These are phyloP conservation scores for Drosophila falleni DNA, from an alignment of 2,888 invertebrate genomes.

Conservation along the genomic window DNA sequence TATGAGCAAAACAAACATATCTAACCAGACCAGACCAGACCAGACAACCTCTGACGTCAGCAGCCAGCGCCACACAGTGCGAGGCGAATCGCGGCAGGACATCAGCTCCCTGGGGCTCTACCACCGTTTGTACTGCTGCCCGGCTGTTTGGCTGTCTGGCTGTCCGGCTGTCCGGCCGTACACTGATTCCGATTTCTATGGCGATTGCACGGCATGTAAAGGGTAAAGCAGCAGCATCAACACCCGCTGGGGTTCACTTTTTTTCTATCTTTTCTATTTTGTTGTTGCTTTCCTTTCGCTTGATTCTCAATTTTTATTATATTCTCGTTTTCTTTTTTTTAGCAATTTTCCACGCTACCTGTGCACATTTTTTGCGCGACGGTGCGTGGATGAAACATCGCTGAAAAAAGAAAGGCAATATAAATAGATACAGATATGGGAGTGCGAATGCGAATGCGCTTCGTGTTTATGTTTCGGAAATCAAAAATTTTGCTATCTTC, in stretches of 20 bases:
- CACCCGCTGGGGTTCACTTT: constrained; percentile 57
- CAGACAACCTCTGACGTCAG: constrained; percentile 55
- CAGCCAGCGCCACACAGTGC: constrained; percentile 49
- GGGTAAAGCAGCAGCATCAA: constrained; percentile 67
- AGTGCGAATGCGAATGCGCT: constrained; percentile 41
- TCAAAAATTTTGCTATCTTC: constrained; percentile 78
- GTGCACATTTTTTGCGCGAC: constrained; percentile 78
- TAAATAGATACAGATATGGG: constrained; percentile 13
- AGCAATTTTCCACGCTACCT: constrained; percentile 81
- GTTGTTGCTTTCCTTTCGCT: constrained; percentile 20
- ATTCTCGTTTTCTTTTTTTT: constrained; percentile 56
- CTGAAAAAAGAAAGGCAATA: constrained; percentile 14
- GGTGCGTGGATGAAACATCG: constrained; percentile 54
- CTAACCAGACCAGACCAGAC: constrained; percentile 27
- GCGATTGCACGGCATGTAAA: constrained; percentile 66
- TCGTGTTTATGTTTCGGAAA: constrained; percentile 80
- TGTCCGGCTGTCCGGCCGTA: constrained; percentile 6
- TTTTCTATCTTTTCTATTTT: background rate
- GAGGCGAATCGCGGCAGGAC: constrained; percentile 63
- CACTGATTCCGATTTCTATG: constrained; percentile 58
- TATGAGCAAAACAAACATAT: constrained; percentile 58
- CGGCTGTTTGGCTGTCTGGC: background rate
- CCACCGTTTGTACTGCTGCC: constrained; percentile 22
- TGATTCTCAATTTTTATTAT: constrained; percentile 15
- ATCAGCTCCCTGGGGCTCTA: constrained; percentile 65